Base-by-base conservation (phyloP, 1,140 invertebrate genomes). In the Aphaenogaster rudis region DNA sequence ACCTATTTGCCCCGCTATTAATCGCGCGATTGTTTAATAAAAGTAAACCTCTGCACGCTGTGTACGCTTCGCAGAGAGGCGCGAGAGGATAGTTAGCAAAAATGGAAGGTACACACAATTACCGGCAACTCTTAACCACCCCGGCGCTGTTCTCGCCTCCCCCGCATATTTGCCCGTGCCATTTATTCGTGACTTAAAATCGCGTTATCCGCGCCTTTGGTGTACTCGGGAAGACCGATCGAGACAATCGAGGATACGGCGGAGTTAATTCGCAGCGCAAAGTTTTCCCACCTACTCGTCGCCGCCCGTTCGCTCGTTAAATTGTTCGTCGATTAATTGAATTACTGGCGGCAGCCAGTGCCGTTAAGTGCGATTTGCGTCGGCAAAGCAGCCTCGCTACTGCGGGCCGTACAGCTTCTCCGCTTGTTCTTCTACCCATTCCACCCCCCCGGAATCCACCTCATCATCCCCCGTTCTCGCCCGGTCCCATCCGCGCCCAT, bases 301-400 rank as follows among this genome's bases (percentile, higher is more conserved):
- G 79, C 64, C 45, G 36, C 69, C 36, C 72, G 74, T 48, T 61
- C 63, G 52, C 81, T 66, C 88, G 85, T 85, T 89, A 82, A 88
- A 79, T 77, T 66, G 84, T 77, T 81, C 74, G 61, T 76, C 74
- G 67, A 85, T 87, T 88, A 89, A 88, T 89, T 79, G 85, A 79
- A 88, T 90, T 89, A 79, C 64, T n/a, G 21, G 9, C 66, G 42
- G 48, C 79, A 61, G 78, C 28, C 33, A 54, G 69, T 7, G 54
- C 84, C 59, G 64, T 86, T 88, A 79, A 90, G 85, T 84, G 86
- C 54, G 61, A 84, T 72, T 86, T 86, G 57, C 67, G 39, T 67
- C 15, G 33, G 52, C 36, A 77, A 80, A 81, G 77, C 69, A 69
- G 28, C 71, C 85, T 61, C 39, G 28, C 71, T 50, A 17, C 28